Conservation (phyloP, 1,140 invertebrate species). For the Caenorhabditis remanei region DNA sequence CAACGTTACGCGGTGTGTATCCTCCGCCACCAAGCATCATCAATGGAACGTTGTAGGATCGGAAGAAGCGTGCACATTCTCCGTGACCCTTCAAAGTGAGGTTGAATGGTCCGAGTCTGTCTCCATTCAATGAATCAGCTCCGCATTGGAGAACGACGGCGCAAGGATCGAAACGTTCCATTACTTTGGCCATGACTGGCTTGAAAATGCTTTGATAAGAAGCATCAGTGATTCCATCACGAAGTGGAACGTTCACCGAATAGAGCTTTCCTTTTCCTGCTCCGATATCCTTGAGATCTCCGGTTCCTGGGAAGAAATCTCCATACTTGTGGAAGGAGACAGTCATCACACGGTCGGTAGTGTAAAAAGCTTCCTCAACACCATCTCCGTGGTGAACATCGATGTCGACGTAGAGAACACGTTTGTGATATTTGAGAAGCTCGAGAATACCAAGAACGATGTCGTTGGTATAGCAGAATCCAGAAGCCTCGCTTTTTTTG, state of each 20-base stretch:
- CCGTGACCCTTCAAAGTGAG: conserved; percentile 94
- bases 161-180: conserved; percentile 96
- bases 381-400: conserved; percentile 94
- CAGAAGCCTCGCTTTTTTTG: conserved; percentile 95
- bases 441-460: conserved; percentile 94
- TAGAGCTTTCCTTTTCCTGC: conserved; percentile 81
- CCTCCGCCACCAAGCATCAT: conserved; percentile 96
- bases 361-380: conserved; percentile 93
- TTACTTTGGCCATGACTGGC: conserved; percentile 96
- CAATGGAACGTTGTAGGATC: conserved; percentile 94
- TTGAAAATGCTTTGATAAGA: conserved; percentile 88
- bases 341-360: conserved; percentile 92
- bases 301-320: conserved; percentile 92
- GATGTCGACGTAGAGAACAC: conserved; percentile 90
- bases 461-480: conserved; percentile 97
- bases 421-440: conserved; percentile 83
- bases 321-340: conserved; percentile 93
- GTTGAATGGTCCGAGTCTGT: conserved; percentile 99
- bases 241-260: conserved; percentile 81
- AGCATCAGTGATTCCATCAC: conserved; percentile 81
- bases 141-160: conserved; percentile 97
- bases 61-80: conserved; percentile 97
- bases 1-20: conserved; percentile 97
- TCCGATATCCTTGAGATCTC: conserved; percentile 84
- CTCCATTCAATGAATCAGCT: conserved; percentile 96